A percentile compares a stretch with the other conserved stretches of the same genome.
These are phyloP conservation scores for Urocyon cinereoargenteus DNA, from an alignment of 2,797 vertebrate genomes.

Conservation along the genomic window DNA sequence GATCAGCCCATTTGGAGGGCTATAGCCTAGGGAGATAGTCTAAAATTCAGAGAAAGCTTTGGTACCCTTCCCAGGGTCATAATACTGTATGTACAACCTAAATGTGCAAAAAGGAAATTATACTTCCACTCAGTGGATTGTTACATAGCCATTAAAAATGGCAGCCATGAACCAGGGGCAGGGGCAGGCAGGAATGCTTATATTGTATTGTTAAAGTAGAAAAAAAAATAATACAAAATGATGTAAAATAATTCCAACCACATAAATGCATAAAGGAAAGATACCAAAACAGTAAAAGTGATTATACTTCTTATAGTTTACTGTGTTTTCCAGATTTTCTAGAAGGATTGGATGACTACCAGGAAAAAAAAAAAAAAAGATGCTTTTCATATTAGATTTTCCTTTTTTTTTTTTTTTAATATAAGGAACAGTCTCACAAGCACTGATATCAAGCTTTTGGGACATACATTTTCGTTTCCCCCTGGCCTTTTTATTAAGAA, in stretches of 20 bases:
- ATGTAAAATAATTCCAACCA: constrained; percentile 53
- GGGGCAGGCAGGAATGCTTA: not conserved
- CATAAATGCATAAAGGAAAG: not conserved
- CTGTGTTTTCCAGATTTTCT: constrained; percentile 11
- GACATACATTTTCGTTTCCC: not conserved
- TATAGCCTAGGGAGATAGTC: not conserved
- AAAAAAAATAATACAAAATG: not conserved
- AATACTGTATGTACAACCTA: not conserved
- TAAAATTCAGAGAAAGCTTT: constrained; percentile 33
- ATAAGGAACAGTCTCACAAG: not conserved
- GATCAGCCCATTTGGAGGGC: not conserved
- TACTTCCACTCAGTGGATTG: not conserved
- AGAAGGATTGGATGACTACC: not conserved
- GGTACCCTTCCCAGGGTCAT: not conserved
- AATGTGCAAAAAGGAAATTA: not conserved
- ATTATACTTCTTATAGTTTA: constrained; percentile 29
- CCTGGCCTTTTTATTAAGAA: not conserved
- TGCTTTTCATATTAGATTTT: constrained; percentile 3
- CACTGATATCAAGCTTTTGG: not conserved
- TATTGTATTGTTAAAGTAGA: not conserved
- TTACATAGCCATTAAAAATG: not conserved
- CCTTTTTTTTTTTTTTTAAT: not conserved
- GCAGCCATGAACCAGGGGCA: not conserved
- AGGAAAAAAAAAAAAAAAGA: not conserved
- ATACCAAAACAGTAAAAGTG: not conserved